These are phyloP conservation scores for Pangasianodon gigas DNA, from an alignment of 2,113 vertebrate genomes.

Conservation along the genomic window DNA sequence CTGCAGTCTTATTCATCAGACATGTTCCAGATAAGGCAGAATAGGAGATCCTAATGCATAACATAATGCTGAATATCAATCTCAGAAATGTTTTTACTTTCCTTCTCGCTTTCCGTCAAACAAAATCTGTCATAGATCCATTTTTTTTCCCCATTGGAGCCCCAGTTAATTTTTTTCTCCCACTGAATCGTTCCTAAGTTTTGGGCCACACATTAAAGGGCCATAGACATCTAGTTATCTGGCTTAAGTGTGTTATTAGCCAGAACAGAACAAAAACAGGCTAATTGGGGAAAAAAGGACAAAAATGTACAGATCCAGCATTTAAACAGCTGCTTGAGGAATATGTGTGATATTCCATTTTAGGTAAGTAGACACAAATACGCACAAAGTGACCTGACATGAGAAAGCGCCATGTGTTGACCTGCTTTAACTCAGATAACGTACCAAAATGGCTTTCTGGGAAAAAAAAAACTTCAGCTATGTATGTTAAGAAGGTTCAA, in stretches of 20 bases:
- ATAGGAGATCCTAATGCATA: no score
- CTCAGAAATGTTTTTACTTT: no score
- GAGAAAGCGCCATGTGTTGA: slow-evolving; percentile 42
- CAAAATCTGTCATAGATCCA: no score
- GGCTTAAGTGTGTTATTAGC: neutral
- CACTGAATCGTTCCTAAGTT: neutral
- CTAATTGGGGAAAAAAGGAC: neutral
- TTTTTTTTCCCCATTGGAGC: no score
- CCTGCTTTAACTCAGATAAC: neutral
- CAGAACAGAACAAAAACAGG: no score
- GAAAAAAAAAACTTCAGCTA: neutral
- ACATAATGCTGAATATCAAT: no score
- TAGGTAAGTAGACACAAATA: neutral
- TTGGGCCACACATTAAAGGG: neutral
- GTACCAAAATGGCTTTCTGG: neutral
- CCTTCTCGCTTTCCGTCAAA: no score
- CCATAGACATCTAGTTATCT: neutral
- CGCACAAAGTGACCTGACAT: neutral
- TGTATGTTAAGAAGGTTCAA: neutral
- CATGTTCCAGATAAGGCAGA: no score
- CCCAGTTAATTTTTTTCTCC: neutral
- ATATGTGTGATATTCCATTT: neutral
- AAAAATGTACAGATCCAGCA: neutral
- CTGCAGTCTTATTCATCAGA: no score
- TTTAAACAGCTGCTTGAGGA: neutral